Evolutionary conservation across 1,140 invertebrate genomes (phyloP).

Genomic region (Agrypnia vestita): DNA sequence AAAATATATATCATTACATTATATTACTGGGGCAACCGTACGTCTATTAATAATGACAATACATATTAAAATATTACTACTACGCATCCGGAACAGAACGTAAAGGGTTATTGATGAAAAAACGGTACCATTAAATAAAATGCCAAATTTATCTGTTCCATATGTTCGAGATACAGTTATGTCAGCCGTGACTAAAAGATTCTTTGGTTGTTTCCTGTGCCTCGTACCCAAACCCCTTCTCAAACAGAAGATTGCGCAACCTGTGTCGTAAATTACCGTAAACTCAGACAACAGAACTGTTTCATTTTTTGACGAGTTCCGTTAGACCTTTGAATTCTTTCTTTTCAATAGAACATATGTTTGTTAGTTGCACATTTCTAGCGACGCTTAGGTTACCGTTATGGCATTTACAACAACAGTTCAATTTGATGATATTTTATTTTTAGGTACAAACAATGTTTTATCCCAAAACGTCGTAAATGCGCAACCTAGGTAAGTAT

Average conservation of each 20-base stretch:
- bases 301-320: constrained; percentile 22
- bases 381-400: constrained; percentile 15
- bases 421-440: constrained; percentile 1
- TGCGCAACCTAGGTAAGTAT: not conserved
- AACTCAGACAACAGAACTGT: constrained; percentile 33
- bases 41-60: too few species aligned
- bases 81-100: too few species aligned
- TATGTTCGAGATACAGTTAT: constrained; percentile 24
- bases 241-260: constrained; percentile 51
- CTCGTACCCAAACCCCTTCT: constrained; percentile 50
- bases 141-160: constrained; percentile 21
- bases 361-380: constrained; percentile 15
- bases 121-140: not conserved
- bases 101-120: too few species aligned
- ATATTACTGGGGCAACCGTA: too few species aligned
- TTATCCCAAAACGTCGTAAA: not conserved
- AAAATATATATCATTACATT: too few species aligned
- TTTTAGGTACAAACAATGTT: not conserved
- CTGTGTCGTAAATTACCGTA: constrained; percentile 51
- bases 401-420: constrained; percentile 31
- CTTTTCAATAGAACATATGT: constrained; percentile 25
- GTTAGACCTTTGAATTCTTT: constrained; percentile 23
- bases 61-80: too few species aligned
- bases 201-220: constrained; percentile 45
- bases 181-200: constrained; percentile 34